Percentiles rank a stretch among this genome's conserved stretches.
Conservation (phyloP, 2,888 invertebrate species). For the Acleris emargana region DNA sequence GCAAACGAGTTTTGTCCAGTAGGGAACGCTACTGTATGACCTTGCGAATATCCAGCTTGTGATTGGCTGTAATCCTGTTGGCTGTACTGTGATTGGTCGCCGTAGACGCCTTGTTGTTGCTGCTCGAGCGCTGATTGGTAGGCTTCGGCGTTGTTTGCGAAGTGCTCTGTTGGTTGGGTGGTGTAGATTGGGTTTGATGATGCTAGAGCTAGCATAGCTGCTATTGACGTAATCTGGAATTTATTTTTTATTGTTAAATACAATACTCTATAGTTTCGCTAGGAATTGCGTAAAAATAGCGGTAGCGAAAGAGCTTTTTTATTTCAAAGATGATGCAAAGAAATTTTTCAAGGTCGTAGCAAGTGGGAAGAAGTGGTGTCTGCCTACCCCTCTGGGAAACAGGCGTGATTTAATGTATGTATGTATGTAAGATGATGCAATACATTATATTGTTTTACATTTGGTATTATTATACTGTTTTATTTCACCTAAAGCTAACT, state of each 20-base stretch:
- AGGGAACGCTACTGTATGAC: conserved; percentile 18
- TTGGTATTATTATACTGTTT: too few species aligned
- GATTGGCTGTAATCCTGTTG: conserved; percentile 36
- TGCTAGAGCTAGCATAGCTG: conserved; percentile 60
- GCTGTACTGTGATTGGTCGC: conserved; percentile 53
- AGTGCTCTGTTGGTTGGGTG: conserved; percentile 45
- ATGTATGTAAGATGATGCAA: too few species aligned
- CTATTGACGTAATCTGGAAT: conserved; percentile 55
- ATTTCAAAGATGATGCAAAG: too few species aligned
- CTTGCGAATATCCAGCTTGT: conserved; percentile 23
- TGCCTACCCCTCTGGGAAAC: too few species aligned
- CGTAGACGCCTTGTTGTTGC: conserved; percentile 55
- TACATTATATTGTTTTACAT: too few species aligned
- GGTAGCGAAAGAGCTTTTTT: too few species aligned
- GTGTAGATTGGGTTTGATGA: conserved; percentile 59
- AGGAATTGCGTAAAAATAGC: too few species aligned
- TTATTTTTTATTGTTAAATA: not conserved
- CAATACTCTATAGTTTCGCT: not conserved
- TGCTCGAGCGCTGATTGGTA: conserved; percentile 62
- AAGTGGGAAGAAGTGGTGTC: too few species aligned
- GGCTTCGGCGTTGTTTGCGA: conserved; percentile 53
- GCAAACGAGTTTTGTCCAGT: conserved; percentile 24
- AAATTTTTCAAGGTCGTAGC: too few species aligned
- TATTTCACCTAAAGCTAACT: too few species aligned
- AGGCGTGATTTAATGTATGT: too few species aligned